Conservation (phyloP, 2,888 invertebrate species). For the Neocrepidodera transversa region DNA sequence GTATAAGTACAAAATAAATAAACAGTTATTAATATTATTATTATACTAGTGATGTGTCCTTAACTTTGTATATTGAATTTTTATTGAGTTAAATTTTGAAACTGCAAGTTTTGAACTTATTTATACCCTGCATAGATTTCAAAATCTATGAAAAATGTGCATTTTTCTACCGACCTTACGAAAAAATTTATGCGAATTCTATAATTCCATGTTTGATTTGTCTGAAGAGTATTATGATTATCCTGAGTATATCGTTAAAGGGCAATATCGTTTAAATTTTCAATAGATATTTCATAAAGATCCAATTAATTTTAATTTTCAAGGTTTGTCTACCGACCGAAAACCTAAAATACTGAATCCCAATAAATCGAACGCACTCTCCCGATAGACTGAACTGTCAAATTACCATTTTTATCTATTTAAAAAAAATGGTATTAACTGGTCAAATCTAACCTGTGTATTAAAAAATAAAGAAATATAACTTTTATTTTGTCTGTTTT, state of each 20-base stretch:
- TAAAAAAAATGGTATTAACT: too few relatives aligned
- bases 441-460: too few relatives aligned
- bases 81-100: constrained; percentile 50
- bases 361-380: too few relatives aligned
- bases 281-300: too few relatives aligned
- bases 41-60: constrained; percentile 58
- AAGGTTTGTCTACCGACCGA: too few relatives aligned
- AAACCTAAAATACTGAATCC: too few relatives aligned
- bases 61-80: constrained; percentile 50
- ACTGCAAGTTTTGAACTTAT: constrained; percentile 54
- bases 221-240: constrained; percentile 12
- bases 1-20: constrained; percentile 22
- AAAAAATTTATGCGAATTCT: constrained; percentile 9
- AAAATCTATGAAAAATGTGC: constrained; percentile 27
- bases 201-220: constrained; percentile 8
- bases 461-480: too few relatives aligned
- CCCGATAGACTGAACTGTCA: too few relatives aligned
- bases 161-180: constrained; percentile 9
- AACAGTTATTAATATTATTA: constrained; percentile 38
- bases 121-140: constrained; percentile 55
- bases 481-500: too few relatives aligned
- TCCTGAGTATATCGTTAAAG: constrained; percentile 6
- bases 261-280: too few relatives aligned
- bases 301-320: too few relatives aligned
- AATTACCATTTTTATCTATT: too few relatives aligned